Conservation (phyloP, 2,888 invertebrate species). For the Opisthograptis luteolata region DNA sequence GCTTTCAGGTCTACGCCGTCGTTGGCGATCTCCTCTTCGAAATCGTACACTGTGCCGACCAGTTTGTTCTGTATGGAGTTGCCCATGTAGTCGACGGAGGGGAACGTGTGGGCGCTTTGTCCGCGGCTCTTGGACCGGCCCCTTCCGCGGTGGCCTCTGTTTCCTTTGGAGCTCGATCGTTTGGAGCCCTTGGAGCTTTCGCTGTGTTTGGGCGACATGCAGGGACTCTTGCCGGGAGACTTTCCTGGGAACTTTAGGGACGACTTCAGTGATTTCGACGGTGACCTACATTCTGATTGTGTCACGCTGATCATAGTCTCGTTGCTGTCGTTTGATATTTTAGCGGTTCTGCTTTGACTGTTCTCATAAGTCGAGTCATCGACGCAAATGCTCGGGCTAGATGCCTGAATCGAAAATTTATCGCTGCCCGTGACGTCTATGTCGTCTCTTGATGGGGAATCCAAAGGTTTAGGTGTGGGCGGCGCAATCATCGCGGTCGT, state of each 20-base stretch:
- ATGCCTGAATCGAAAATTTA: constrained; percentile 66
- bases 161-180: constrained; percentile 67
- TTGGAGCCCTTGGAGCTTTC: constrained; percentile 72
- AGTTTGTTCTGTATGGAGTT: constrained; percentile 92
- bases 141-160: constrained; percentile 75
- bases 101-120: constrained; percentile 54
- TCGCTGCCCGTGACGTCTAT: constrained; percentile 68
- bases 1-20: constrained; percentile 91
- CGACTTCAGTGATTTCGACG: constrained; percentile 69
- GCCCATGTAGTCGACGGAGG: constrained; percentile 77
- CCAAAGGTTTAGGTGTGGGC: constrained; percentile 79
- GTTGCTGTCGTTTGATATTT: constrained; percentile 68
- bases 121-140: constrained; percentile 78
- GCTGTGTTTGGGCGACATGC: constrained; percentile 87
- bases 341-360: constrained; percentile 53
- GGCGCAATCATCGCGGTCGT: constrained; percentile 92
- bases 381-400: constrained; percentile 69
- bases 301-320: constrained; percentile 60
- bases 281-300: constrained; percentile 65
- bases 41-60: constrained; percentile 94
- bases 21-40: constrained; percentile 91
- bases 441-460: constrained; percentile 74
- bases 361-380: constrained; percentile 62
- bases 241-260: constrained; percentile 86
- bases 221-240: constrained; percentile 87